These are phyloP conservation scores for Heliconius sara DNA, from an alignment of 2,888 invertebrate species.

Conservation along the genomic window DNA sequence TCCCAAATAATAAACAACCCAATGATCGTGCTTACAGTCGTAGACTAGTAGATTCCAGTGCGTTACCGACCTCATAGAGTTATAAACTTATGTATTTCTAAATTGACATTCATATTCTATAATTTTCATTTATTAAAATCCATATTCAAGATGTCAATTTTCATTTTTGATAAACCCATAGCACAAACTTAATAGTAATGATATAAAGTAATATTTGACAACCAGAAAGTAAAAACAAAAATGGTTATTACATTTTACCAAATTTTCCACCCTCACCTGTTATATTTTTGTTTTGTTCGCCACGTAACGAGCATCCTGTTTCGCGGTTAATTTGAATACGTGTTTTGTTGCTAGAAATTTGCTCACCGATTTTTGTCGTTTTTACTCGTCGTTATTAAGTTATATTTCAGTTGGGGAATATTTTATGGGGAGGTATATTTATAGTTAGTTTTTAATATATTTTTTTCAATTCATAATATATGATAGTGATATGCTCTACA, in stretches of 20 bases:
- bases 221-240: constrained; percentile 61
- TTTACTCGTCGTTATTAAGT: constrained; percentile 45
- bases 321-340: constrained; percentile 76
- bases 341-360: constrained; percentile 70
- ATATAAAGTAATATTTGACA: background rate
- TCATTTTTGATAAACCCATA: too few relatives aligned
- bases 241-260: constrained; percentile 68
- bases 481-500: background rate
- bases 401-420: constrained; percentile 5
- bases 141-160: too few relatives aligned
- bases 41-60: too few relatives aligned
- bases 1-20: too few relatives aligned
- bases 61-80: too few relatives aligned
- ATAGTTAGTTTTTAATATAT: background rate
- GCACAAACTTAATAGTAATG: too few relatives aligned
- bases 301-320: constrained; percentile 76
- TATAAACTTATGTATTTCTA: too few relatives aligned
- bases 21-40: too few relatives aligned
- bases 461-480: too few relatives aligned
- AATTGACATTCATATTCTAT: too few relatives aligned
- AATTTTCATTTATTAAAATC: too few relatives aligned
- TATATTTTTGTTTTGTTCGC: constrained; percentile 65
- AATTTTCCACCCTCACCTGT: constrained; percentile 69
- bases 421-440: background rate
- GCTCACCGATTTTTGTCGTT: constrained; percentile 64